These are phyloP conservation scores for Benthosema pterotum DNA, from an alignment of 2,797 vertebrate genomes.

Conservation along the genomic window DNA sequence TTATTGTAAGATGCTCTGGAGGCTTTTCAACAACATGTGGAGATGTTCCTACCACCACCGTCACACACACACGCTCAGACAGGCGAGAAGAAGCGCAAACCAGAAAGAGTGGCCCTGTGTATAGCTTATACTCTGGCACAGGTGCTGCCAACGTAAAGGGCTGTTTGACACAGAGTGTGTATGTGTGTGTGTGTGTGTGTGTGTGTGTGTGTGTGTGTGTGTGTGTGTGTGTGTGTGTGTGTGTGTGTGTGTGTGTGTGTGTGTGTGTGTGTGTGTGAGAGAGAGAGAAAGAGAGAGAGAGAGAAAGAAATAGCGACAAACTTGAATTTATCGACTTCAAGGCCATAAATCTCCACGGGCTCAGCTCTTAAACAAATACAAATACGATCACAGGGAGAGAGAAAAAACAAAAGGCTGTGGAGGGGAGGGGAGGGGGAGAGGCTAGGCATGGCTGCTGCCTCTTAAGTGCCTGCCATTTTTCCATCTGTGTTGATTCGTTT, in stretches of 20 bases:
- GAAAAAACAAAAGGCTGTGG: slow-evolving; percentile 66
- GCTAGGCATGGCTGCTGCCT: slow-evolving; percentile 62
- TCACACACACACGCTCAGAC: slow-evolving; percentile 70
- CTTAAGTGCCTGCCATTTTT: slow-evolving; percentile 71
- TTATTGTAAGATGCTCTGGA: slow-evolving; percentile 72
- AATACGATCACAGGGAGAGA: slow-evolving; percentile 78
- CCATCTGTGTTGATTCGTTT: slow-evolving; percentile 77
- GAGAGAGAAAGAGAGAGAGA: slow-evolving; percentile 23
- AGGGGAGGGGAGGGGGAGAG: background rate
- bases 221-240: too few species aligned
- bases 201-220: too few species aligned
- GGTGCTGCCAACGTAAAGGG: slow-evolving; percentile 34
- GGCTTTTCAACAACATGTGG: slow-evolving; percentile 69
- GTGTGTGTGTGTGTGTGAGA: slow-evolving; percentile 14
- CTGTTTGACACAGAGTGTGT: slow-evolving; percentile 17
- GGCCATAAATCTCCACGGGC: slow-evolving; percentile 65
- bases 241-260: too few species aligned
- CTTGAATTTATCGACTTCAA: slow-evolving; percentile 73
- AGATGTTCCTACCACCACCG: slow-evolving; percentile 71
- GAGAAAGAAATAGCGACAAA: slow-evolving; percentile 19
- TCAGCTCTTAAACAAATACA: slow-evolving; percentile 78
- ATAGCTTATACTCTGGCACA: slow-evolving; percentile 29
- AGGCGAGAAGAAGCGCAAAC: slow-evolving; percentile 38
- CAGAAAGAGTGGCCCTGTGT: background rate
- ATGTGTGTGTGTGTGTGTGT: too few species aligned